Percentiles rank a stretch among this genome's conserved stretches.
Conservation (phyloP, 2,797 vertebrate species). For the Syngnathus acus region DNA sequence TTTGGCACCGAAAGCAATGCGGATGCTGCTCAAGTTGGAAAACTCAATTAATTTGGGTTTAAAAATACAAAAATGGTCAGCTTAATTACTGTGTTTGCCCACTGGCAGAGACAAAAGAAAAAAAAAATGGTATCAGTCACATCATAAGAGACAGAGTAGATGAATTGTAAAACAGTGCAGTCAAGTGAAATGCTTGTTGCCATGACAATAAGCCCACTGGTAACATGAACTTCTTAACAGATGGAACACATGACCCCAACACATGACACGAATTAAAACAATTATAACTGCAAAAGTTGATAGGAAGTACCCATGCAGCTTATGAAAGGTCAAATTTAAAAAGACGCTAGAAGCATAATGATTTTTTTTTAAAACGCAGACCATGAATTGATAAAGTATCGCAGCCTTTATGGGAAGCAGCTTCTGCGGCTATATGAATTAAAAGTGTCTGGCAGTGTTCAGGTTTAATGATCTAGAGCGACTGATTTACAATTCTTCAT, state of each 20-base stretch:
- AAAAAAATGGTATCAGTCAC: constrained; percentile 34
- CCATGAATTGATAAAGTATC: neutral
- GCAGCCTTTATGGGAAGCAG: constrained; percentile 1
- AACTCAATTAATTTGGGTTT: constrained; percentile 38
- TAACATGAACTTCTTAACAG: constrained; percentile 29
- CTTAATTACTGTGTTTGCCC: constrained; percentile 14
- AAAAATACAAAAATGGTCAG: constrained; percentile 32
- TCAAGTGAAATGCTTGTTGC: constrained; percentile 47
- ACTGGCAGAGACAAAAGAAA: constrained; percentile 30
- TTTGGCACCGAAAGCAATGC: constrained; percentile 32
- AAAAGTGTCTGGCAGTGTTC: neutral
- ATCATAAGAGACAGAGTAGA: constrained; percentile 36
- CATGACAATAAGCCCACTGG: constrained; percentile 54
- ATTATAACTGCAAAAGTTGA: constrained; percentile 13
- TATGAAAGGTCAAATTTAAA: neutral
- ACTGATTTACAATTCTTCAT: constrained; percentile 9
- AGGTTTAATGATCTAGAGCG: constrained; percentile 3
- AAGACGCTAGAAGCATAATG: neutral
- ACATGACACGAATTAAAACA: constrained; percentile 29
- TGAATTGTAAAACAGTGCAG: constrained; percentile 33
- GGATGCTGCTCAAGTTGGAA: constrained; percentile 29
- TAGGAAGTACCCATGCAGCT: neutral
- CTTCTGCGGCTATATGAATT: neutral
- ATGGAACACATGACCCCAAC: constrained; percentile 29
- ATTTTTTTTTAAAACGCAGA: neutral